A percentile compares a stretch with the other conserved stretches of the same genome.
phyloP scores from a whole-genome alignment of 2,888 invertebrate species.

The Choristoneura rosaceana region DNA sequence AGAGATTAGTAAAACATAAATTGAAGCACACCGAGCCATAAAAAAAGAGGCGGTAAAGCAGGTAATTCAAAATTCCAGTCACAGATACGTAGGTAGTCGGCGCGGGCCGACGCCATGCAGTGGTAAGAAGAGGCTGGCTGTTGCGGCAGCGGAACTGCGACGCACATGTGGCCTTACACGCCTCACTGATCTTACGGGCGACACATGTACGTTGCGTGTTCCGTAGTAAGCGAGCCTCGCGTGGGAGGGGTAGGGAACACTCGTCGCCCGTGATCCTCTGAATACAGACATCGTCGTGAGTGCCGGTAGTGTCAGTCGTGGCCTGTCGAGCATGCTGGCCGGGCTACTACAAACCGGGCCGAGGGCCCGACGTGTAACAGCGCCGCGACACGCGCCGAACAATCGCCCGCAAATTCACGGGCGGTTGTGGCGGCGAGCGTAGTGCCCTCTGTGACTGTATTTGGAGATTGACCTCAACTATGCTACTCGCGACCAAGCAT shows the following conservation, averaged over 20 bases:
- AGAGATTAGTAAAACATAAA: slow-evolving; percentile 57
- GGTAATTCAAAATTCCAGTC: slow-evolving; percentile 81
- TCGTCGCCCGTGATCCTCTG: slow-evolving; percentile 55
- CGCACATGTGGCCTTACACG: slow-evolving; percentile 3
- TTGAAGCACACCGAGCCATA: slow-evolving; percentile 83
- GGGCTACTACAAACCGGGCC: slow-evolving; percentile 8
- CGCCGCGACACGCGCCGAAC: slow-evolving; percentile 59
- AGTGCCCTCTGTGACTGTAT: slow-evolving; percentile 73
- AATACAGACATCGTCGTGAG: slow-evolving; percentile 67
- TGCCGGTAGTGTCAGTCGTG: slow-evolving; percentile 50
- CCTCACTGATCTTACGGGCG: slow-evolving; percentile 1
- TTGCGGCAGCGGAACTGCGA: slow-evolving; percentile 22
- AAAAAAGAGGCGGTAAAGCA: slow-evolving; percentile 78
- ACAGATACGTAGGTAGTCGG: slow-evolving; percentile 59
- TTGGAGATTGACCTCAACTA: slow-evolving; percentile 65
- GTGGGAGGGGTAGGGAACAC: slow-evolving; percentile 14
- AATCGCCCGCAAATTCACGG: neutral
- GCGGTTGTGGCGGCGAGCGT: slow-evolving; percentile 6
- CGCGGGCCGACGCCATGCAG: slow-evolving; percentile 66
- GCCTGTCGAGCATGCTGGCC: slow-evolving; percentile 45
- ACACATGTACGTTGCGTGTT: slow-evolving; percentile 8
- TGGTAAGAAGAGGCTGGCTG: slow-evolving; percentile 46
- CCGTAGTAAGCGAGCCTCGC: slow-evolving; percentile 13
- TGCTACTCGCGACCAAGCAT: slow-evolving; percentile 71
- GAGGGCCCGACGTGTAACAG: slow-evolving; percentile 46